Conservation (phyloP, 2,888 invertebrate species). For the Drosophila macrospina region DNA sequence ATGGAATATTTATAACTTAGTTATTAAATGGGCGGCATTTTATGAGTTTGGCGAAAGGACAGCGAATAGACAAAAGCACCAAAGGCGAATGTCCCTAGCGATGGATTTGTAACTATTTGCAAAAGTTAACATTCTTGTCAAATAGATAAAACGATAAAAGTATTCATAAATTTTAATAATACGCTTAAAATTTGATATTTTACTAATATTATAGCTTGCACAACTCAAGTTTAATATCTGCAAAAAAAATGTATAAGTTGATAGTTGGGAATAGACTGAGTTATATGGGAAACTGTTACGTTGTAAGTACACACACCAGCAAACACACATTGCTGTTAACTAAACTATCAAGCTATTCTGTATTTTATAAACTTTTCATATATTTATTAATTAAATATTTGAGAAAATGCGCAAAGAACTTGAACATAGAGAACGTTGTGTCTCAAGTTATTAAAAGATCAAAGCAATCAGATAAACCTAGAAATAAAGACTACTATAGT, state of each 20-base stretch:
- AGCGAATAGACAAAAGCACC: slow-evolving; percentile 72
- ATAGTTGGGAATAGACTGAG: background rate
- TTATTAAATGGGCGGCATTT: slow-evolving; percentile 33
- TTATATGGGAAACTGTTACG: background rate
- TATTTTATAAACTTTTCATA: no score
- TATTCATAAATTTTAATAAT: background rate
- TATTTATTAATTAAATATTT: no score
- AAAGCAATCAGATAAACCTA: no score
- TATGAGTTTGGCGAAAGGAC: slow-evolving; percentile 50
- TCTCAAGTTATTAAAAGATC: no score
- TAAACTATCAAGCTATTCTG: no score
- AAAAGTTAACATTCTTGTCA: background rate
- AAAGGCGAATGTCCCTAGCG: slow-evolving; percentile 24
- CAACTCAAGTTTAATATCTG: background rate
- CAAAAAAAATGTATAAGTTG: background rate
- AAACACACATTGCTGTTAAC: background rate
- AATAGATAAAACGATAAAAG: background rate
- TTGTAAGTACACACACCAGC: slow-evolving; percentile 3
- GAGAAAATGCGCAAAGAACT: no score
- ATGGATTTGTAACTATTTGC: background rate
- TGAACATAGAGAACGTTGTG: no score
- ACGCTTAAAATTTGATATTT: background rate
- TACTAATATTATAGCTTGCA: background rate
- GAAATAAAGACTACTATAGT: no score
- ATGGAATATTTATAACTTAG: slow-evolving; percentile 35